These are phyloP conservation scores for Leptocoma aspasia DNA, from an alignment of 2,113 vertebrate species.

Conservation along the genomic window DNA sequence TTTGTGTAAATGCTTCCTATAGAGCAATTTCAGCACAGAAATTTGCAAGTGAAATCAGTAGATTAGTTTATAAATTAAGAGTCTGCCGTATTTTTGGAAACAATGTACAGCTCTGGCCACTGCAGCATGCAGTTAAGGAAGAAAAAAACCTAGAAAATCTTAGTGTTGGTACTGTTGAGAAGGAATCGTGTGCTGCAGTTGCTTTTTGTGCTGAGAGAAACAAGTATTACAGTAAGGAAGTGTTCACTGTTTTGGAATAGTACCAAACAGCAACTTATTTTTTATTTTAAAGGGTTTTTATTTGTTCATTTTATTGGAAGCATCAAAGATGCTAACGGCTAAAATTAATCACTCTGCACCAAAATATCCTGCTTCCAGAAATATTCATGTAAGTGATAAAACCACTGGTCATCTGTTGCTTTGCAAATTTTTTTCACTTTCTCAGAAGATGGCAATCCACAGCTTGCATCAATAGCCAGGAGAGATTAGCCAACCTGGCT, in stretches of 20 bases:
- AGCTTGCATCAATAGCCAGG: not conserved
- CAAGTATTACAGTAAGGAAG: not conserved
- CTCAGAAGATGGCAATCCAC: not conserved
- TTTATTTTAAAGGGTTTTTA: not conserved
- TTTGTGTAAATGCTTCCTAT: not conserved
- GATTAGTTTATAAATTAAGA: not conserved
- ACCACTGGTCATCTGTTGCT: not conserved
- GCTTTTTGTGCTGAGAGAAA: not conserved
- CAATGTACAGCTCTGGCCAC: not conserved
- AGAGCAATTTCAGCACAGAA: not conserved
- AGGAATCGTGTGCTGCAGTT: not conserved
- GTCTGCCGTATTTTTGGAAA: not conserved
- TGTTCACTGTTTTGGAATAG: not conserved
- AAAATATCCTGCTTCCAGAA: slow-evolving; percentile 14
- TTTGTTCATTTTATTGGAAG: slow-evolving; percentile 3
- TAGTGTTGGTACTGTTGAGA: not conserved
- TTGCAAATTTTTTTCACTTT: not conserved
- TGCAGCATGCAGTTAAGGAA: not conserved
- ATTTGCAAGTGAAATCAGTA: slow-evolving; percentile 16
- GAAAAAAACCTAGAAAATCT: not conserved
- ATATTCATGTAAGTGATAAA: not conserved
- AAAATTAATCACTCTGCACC: not conserved
- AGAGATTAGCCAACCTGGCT: not conserved
- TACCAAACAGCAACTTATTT: not conserved
- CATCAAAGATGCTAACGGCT: not conserved